Evolutionary conservation across 2,888 invertebrate species (phyloP).

Genomic region (Caenorhabditis zanzibari): DNA sequence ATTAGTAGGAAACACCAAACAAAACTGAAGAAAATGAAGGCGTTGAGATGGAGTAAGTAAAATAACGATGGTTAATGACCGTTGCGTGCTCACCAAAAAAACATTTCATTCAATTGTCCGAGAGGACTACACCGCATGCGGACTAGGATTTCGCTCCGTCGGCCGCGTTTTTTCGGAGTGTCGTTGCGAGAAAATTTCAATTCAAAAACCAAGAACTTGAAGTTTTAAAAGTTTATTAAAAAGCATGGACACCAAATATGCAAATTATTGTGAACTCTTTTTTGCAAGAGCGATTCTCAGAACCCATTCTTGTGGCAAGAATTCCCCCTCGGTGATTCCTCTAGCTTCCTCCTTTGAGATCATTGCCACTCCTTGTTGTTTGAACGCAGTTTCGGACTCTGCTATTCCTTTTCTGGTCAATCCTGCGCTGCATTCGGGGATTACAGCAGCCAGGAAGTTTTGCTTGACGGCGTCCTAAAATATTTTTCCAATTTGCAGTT

Average conservation of each 20-base stretch:
- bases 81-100: not conserved
- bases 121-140: conserved; percentile 24
- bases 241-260: conserved; percentile 19
- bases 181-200: conserved; percentile 11
- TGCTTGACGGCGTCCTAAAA: conserved; percentile 58
- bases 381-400: conserved; percentile 70
- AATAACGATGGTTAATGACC: not conserved
- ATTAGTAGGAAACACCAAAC: too few relatives aligned
- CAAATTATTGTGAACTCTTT: conserved; percentile 1
- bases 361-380: conserved; percentile 72
- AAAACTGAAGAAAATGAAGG: too few relatives aligned
- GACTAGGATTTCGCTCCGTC: conserved; percentile 22
- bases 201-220: too few relatives aligned
- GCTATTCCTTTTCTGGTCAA: conserved; percentile 71
- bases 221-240: conserved; percentile 5
- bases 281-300: conserved; percentile 40
- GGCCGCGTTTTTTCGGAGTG: conserved; percentile 36
- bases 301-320: conserved; percentile 65
- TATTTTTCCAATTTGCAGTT: not conserved
- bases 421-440: conserved; percentile 63
- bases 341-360: conserved; percentile 50
- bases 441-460: conserved; percentile 55
- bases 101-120: conserved; percentile 11
- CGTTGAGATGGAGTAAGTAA: too few relatives aligned
- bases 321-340: conserved; percentile 41